Evolutionary conservation across 2,888 invertebrate species (phyloP).

Genomic region (Meganola albula): DNA sequence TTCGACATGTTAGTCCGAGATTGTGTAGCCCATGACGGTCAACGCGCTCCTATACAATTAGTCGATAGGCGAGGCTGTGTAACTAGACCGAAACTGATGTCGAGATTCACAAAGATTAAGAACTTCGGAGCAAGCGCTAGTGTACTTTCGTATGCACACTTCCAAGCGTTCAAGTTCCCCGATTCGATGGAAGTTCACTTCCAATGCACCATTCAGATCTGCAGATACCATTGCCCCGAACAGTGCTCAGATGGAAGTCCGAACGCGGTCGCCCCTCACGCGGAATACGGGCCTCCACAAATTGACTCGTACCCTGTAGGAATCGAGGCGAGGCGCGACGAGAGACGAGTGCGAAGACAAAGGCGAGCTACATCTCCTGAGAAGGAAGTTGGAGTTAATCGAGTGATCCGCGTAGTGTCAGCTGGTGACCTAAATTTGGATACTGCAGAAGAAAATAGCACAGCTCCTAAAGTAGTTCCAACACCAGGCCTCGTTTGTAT

Average conservation of each 20-base stretch:
- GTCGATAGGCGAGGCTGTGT: constrained; percentile 96
- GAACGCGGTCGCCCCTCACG: constrained; percentile 72
- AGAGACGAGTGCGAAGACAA: constrained; percentile 82
- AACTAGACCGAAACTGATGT: constrained; percentile 94
- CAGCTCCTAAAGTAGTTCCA: constrained; percentile 75
- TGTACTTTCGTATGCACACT: constrained; percentile 93
- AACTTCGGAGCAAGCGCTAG: constrained; percentile 96
- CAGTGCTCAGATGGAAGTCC: constrained; percentile 86
- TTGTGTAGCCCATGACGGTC: constrained; percentile 96
- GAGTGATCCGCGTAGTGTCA: constrained; percentile 93
- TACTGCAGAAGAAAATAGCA: constrained; percentile 81
- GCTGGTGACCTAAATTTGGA: constrained; percentile 92
- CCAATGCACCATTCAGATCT: constrained; percentile 96
- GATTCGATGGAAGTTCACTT: constrained; percentile 98
- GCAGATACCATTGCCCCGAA: constrained; percentile 94
- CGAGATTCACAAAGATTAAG: constrained; percentile 95
- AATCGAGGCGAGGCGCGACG: constrained; percentile 84
- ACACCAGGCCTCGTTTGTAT: constrained; percentile 92
- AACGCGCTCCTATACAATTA: constrained; percentile 93
- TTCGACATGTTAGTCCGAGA: constrained; percentile 97
- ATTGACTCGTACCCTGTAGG: constrained; percentile 74
- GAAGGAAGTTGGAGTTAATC: constrained; percentile 91
- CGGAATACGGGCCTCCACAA: constrained; percentile 85
- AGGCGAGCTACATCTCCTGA: constrained; percentile 81
- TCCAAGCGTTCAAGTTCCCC: constrained; percentile 97